Conservation (phyloP, 2,113 vertebrate species). For the Patagioenas fasciata region DNA sequence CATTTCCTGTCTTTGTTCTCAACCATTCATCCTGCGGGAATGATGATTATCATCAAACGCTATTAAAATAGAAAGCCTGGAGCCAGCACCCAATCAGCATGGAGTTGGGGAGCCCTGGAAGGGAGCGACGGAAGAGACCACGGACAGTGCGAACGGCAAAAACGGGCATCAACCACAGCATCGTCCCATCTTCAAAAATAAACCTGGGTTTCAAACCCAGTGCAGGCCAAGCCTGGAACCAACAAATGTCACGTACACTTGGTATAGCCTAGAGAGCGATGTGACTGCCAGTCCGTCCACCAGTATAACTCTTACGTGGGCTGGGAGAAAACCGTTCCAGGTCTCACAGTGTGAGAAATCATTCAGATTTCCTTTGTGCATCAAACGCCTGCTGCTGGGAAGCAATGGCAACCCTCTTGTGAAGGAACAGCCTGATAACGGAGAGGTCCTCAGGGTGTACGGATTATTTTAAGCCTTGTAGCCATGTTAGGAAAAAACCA, state of each 20-base stretch:
- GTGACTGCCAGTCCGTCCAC: accelerated
- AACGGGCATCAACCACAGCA: neutral
- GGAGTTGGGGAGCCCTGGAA: constrained; percentile 19
- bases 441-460: neutral
- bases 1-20: constrained; percentile 79
- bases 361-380: neutral
- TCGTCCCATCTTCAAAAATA: neutral
- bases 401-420: neutral
- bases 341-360: neutral
- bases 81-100: constrained; percentile 60
- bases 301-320: neutral
- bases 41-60: constrained; percentile 79
- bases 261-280: accelerated
- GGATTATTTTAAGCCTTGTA: neutral
- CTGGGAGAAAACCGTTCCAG: neutral
- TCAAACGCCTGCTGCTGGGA: neutral
- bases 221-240: neutral
- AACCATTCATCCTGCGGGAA: constrained; percentile 63
- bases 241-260: neutral
- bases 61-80: constrained; percentile 75
- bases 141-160: neutral
- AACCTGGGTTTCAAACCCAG: neutral
- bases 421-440: neutral
- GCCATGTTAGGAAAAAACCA: neutral
- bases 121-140: neutral